These are phyloP conservation scores for Drosophila affinis DNA, from an alignment of 2,888 invertebrate genomes.

Conservation along the genomic window DNA sequence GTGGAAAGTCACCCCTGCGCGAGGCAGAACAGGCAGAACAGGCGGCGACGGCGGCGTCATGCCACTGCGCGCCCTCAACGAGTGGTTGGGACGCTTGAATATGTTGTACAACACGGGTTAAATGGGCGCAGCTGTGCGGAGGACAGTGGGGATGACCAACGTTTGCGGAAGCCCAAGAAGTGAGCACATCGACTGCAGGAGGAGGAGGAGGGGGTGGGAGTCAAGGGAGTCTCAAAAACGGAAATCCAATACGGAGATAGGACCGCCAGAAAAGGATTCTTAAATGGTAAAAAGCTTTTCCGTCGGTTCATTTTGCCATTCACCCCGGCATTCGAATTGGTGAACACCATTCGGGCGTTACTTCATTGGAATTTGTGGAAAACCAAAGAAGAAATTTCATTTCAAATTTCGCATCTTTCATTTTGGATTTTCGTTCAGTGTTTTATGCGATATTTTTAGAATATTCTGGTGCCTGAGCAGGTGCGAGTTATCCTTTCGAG, in stretches of 20 bases:
- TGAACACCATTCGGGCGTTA: too few species aligned
- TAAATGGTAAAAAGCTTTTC: background rate
- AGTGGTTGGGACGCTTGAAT: conserved; percentile 76
- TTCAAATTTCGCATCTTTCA: too few species aligned
- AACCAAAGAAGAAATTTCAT: background rate
- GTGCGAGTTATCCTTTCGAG: conserved; percentile 33
- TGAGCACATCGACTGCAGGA: background rate
- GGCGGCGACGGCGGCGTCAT: conserved; percentile 14
- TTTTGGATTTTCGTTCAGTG: background rate
- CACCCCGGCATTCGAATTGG: background rate
- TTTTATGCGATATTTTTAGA: conserved; percentile 10
- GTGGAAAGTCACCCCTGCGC: conserved; percentile 68
- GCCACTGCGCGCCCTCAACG: conserved; percentile 47
- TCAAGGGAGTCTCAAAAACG: background rate
- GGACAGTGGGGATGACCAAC: conserved; percentile 1
- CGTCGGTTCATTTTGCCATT: background rate
- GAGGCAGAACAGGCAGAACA: conserved; percentile 1
- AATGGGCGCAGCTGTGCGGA: conserved; percentile 70
- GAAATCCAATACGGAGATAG: background rate
- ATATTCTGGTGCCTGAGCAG: conserved; percentile 24
- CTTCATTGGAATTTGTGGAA: background rate
- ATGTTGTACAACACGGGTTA: conserved; percentile 77
- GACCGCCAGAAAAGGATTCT: too few species aligned
- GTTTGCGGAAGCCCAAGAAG: conserved; percentile 1
- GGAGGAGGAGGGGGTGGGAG: background rate